Evolutionary conservation across 2,113 vertebrate genomes (phyloP), one percentile per base, ranked within the genome.

Genomic region (Myrmophylax atrothorax): DNA sequence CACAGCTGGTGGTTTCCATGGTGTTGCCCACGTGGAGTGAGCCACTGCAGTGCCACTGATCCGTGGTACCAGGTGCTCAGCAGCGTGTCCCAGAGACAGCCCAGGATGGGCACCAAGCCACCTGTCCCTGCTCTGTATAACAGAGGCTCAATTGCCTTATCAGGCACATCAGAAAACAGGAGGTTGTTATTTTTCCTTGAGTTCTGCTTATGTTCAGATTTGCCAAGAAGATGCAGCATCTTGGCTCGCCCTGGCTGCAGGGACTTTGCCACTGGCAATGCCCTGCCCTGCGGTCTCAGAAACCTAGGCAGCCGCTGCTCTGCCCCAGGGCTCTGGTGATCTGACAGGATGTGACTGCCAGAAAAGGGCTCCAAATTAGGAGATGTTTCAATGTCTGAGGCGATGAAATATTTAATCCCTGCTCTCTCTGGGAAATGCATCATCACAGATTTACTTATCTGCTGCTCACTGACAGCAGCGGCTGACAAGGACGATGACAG

Each of bases 401-500:
- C 0, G 0, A 93, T 82, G 84, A 94, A 94, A 93, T 93, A 95
- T 95, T 96, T 93, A 96, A 93, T 96, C 83, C 66, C 59, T 81
- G 70, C 58, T 87, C 80, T 90, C 93, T 74, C 86, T 5, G 16
- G 90, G 88, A 60, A 76, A 60, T 94, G 89, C 94, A 90, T 97
- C 90, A 95, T 95, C 77, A 93, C 83, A 92, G 87, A 90, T 88
- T 96, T 93, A 90, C 73, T 96, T 87, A 84, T 87, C 84, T 92
- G 85, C 87, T 7, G 63, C 90, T 93, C 66, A 7, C 79, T 84
- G 93, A 31, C 94, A 92, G 93, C 85, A 50, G 90, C 6, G 1
- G 79, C 90, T 97, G 97, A 94, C 93, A 96, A 42, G 89, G 91
- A 68, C 2, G 5, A n/a, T 96, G 95, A 92, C 95, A 95, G 92